Percentiles rank a stretch among this genome's conserved stretches.
Evolutionary conservation across 2,888 invertebrate genomes (phyloP).

Genomic region (Hyppa rectilinea): DNA sequence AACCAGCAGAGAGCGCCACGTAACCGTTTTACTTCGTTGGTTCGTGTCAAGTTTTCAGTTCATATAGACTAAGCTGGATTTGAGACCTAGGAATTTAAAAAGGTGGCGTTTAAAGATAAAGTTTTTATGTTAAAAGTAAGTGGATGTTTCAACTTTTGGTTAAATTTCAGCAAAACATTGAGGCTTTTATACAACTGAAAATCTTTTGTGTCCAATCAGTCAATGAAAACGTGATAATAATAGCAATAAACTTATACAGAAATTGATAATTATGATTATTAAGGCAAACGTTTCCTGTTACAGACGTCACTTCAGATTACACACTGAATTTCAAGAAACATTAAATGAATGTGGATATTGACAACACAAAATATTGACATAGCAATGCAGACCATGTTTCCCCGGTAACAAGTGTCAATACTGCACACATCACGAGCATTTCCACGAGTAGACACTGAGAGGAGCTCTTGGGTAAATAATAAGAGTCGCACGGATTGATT

Average conservation of each 20-base stretch:
- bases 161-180: too few relatives aligned
- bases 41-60: slow-evolving; percentile 29
- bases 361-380: neutral
- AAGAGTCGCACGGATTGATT: too few relatives aligned
- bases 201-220: neutral
- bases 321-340: neutral
- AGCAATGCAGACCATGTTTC: neutral
- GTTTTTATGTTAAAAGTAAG: too few relatives aligned
- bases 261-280: neutral
- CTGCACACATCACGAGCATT: slow-evolving; percentile 1
- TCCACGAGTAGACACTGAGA: neutral
- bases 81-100: slow-evolving; percentile 13
- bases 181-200: neutral
- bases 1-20: slow-evolving; percentile 29
- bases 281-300: neutral
- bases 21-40: slow-evolving; percentile 25
- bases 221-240: neutral
- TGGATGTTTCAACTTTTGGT: neutral
- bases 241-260: neutral
- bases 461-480: too few relatives aligned
- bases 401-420: slow-evolving; percentile 2
- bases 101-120: slow-evolving; percentile 16
- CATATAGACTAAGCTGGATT: slow-evolving; percentile 12
- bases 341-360: neutral
- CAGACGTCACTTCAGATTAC: neutral